Evolutionary conservation across 2,113 vertebrate genomes (phyloP).

Genomic region (Butorides virescens): DNA sequence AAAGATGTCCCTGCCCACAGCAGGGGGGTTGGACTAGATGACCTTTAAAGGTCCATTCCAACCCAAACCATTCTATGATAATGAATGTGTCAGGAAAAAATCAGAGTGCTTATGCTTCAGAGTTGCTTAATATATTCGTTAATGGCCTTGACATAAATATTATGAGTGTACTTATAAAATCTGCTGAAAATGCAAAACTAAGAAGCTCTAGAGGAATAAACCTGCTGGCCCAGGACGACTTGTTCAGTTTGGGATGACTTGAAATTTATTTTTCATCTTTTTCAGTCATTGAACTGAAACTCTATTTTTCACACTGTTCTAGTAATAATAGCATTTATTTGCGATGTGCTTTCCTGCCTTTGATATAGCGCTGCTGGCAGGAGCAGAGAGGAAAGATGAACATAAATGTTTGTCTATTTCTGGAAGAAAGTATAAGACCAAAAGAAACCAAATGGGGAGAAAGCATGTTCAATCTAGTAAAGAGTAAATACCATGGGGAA

Average conservation of each 20-base stretch:
- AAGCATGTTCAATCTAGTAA: neutral
- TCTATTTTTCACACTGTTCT: neutral
- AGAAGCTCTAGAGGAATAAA: constrained; percentile 4
- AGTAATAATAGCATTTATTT: constrained; percentile 7
- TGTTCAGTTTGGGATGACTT: neutral
- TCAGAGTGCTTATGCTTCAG: neutral
- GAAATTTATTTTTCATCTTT: constrained; percentile 29
- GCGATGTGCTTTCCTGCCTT: neutral
- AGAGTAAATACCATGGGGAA: neutral
- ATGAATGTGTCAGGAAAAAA: neutral
- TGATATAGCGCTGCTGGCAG: neutral
- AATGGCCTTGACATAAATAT: constrained; percentile 16
- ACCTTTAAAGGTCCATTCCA: neutral
- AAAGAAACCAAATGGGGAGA: neutral
- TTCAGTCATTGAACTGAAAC: constrained; percentile 2
- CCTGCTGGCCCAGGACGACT: neutral
- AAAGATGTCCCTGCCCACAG: rapidly evolving
- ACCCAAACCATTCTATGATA: neutral
- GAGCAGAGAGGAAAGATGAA: neutral
- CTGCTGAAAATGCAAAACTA: constrained; percentile 27
- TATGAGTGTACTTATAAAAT: neutral
- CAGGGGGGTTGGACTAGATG: rapidly evolving
- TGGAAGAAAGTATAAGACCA: neutral
- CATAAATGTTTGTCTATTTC: neutral
- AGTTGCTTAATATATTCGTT: constrained; percentile 25